These are phyloP conservation scores for Coregonus suidteri DNA, from an alignment of 2,797 vertebrate species.

Conservation along the genomic window DNA sequence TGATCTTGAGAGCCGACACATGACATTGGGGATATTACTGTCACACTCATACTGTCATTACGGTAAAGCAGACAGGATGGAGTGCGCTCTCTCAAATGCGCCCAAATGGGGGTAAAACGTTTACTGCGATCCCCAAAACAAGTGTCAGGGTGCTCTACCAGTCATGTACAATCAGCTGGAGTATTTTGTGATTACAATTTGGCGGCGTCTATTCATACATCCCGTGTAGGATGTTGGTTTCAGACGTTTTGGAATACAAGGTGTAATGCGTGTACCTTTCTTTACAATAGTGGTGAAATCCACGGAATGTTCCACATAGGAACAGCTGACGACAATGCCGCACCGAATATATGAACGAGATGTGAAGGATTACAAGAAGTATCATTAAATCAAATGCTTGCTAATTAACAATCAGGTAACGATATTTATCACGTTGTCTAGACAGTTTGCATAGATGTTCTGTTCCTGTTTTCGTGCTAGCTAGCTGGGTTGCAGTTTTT, in stretches of 20 bases:
- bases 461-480: slow-evolving; percentile 43
- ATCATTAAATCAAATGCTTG: slow-evolving; percentile 71
- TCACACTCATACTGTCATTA: slow-evolving; percentile 63
- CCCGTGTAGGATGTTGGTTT: neutral
- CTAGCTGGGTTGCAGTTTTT: slow-evolving; percentile 49
- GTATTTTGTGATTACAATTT: slow-evolving; percentile 4
- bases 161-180: slow-evolving; percentile 13
- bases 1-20: slow-evolving; percentile 43
- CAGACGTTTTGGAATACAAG: slow-evolving; percentile 3
- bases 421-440: slow-evolving; percentile 31
- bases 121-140: slow-evolving; percentile 52
- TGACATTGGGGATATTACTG: slow-evolving; percentile 46
- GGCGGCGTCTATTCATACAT: slow-evolving; percentile 2
- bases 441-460: slow-evolving; percentile 24
- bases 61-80: slow-evolving; percentile 73
- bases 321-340: slow-evolving; percentile 77
- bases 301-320: slow-evolving; percentile 80
- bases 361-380: slow-evolving; percentile 73
- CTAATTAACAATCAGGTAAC: slow-evolving; percentile 82
- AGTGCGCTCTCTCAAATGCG: slow-evolving; percentile 59
- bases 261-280: slow-evolving; percentile 59
- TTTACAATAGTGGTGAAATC: slow-evolving; percentile 73
- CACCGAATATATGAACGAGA: slow-evolving; percentile 76
- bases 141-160: slow-evolving; percentile 26
- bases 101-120: slow-evolving; percentile 68